A percentile compares a stretch with the other conserved stretches of the same genome.
Evolutionary conservation across 2,797 vertebrate species (phyloP).

Genomic region (Mormyrops boulengeri): DNA sequence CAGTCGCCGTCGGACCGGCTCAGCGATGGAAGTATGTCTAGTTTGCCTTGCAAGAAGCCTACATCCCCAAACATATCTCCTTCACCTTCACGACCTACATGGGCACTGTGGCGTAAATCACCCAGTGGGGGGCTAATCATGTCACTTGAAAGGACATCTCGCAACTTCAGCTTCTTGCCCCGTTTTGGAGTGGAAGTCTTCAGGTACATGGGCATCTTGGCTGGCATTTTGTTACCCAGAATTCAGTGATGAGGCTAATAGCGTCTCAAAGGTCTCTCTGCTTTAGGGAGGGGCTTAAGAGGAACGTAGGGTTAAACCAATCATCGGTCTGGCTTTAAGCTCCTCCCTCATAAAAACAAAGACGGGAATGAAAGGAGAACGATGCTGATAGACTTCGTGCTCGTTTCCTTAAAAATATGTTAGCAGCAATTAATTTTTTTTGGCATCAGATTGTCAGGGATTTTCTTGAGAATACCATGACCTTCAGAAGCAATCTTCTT

Average conservation of each 20-base stretch:
- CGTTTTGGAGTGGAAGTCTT: slow-evolving; percentile 68
- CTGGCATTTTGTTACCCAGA: slow-evolving; percentile 61
- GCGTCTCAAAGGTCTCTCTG: neutral
- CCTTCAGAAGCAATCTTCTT: slow-evolving; percentile 40
- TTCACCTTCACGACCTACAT: slow-evolving; percentile 66
- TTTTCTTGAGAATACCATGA: slow-evolving; percentile 37
- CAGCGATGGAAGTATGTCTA: slow-evolving; percentile 61
- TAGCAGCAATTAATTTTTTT: slow-evolving; percentile 11
- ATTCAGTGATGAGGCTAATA: slow-evolving; percentile 17
- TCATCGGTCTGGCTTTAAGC: slow-evolving; percentile 6
- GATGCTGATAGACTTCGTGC: slow-evolving; percentile 24
- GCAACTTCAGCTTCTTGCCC: slow-evolving; percentile 63
- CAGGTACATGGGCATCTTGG: slow-evolving; percentile 74
- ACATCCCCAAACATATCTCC: slow-evolving; percentile 77
- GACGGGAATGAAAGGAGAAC: neutral
- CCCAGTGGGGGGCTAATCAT: slow-evolving; percentile 79
- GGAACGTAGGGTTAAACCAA: slow-evolving; percentile 16
- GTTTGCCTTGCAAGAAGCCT: slow-evolving; percentile 70
- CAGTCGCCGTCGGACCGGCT: slow-evolving; percentile 38
- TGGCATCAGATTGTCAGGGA: slow-evolving; percentile 43
- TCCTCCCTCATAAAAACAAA: slow-evolving; percentile 14
- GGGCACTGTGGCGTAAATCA: slow-evolving; percentile 72
- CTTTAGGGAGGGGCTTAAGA: slow-evolving; percentile 10
- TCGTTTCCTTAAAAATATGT: slow-evolving; percentile 11
- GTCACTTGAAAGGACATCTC: slow-evolving; percentile 70